These are phyloP conservation scores for Leucania comma DNA, from an alignment of 2,888 invertebrate species.

Conservation along the genomic window DNA sequence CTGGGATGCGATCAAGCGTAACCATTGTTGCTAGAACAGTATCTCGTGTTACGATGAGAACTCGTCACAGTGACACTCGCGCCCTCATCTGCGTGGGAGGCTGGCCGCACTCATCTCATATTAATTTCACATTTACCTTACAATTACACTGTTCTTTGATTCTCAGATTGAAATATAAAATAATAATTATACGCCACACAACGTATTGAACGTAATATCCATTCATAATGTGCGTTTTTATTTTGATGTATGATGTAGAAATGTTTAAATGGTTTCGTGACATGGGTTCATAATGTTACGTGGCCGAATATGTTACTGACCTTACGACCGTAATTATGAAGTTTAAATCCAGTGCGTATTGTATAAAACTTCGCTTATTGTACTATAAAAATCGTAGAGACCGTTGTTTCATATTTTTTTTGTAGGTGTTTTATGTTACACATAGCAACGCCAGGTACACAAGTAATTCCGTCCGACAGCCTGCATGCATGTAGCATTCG, in stretches of 20 bases:
- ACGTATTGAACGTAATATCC: constrained; percentile 38
- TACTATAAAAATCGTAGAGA: constrained; percentile 2
- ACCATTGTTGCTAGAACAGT: constrained; percentile 66
- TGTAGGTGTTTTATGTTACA: constrained; percentile 15
- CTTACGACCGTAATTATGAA: constrained; percentile 54
- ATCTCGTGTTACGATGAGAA: constrained; percentile 80
- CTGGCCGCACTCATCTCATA: constrained; percentile 45
- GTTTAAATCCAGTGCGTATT: constrained; percentile 29
- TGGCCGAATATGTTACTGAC: constrained; percentile 53
- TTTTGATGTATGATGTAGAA: constrained; percentile 48
- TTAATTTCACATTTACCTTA: constrained; percentile 51
- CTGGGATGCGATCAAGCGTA: constrained; percentile 66
- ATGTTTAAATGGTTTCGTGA: constrained; percentile 55
- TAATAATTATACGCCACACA: constrained; percentile 33
- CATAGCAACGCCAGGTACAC: constrained; percentile 17
- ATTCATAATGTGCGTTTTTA: constrained; percentile 45
- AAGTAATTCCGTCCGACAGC: constrained; percentile 9
- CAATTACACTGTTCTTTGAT: constrained; percentile 27
- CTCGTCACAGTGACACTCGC: constrained; percentile 66
- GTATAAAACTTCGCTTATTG: constrained; percentile 17
- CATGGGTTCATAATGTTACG: constrained; percentile 47
- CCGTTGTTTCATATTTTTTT: background rate
- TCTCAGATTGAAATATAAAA: constrained; percentile 17
- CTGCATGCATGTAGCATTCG: constrained; percentile 50
- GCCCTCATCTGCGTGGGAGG: constrained; percentile 66